Conservation (phyloP, 2,797 vertebrate genomes). For the Aphelocoma californica region DNA sequence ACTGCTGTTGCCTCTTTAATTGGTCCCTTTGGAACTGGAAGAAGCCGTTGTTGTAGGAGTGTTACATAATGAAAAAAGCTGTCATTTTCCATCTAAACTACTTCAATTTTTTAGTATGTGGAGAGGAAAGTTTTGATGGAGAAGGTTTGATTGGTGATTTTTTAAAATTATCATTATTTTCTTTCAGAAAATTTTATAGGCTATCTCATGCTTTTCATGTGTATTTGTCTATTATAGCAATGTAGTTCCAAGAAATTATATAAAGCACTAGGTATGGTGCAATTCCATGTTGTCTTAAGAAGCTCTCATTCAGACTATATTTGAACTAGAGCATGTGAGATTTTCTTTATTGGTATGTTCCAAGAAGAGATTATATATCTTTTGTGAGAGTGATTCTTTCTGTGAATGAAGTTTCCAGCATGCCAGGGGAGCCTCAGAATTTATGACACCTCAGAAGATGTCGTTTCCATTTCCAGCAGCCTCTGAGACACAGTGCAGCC, state of each 20-base stretch:
- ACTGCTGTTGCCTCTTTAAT: background rate
- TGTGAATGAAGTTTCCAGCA: background rate
- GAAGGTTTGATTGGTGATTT: background rate
- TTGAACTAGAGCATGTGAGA: fast-evolving
- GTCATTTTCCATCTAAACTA: background rate
- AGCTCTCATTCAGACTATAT: background rate
- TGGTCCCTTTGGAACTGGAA: background rate
- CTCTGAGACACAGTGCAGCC: background rate
- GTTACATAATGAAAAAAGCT: background rate
- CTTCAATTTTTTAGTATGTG: background rate
- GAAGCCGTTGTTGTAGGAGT: background rate
- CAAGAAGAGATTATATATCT: background rate
- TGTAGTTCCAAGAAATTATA: background rate
- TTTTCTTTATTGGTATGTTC: background rate
- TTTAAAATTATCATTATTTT: background rate
- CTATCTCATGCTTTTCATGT: background rate
- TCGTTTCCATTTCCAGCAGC: background rate
- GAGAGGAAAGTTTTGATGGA: background rate
- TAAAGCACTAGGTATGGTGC: background rate
- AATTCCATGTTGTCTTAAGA: background rate
- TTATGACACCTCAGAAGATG: background rate
- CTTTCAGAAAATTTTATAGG: background rate
- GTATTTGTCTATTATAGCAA: background rate
- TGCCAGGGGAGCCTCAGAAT: background rate
- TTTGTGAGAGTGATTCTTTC: background rate